Evolutionary conservation across 1,140 invertebrate genomes (phyloP), one percentile per base, ranked within the genome.

Genomic region (Ephestia elutella): DNA sequence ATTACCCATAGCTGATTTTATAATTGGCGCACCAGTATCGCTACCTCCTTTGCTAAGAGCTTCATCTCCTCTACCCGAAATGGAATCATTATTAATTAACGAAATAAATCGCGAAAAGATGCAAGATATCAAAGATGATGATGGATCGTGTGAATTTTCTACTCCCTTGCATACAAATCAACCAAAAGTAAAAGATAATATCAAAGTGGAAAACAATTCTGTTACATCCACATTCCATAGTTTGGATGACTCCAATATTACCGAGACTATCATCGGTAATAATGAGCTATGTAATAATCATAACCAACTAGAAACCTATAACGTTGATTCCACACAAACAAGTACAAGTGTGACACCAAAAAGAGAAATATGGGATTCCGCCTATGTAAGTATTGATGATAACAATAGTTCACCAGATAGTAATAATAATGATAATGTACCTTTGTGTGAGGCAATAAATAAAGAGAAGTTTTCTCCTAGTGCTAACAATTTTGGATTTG

Each of bases 371-470:
- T 87, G 87, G 82, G 89, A 90, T 71, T 90, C 89, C 18, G 89
- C 89, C 9, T 90, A 90, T 65, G 86, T 89, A 59, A 90, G 89
- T 71, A 90, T 90, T 44, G 89, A 90, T 59, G 89, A 90, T 54
- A 81, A 76, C 58, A 86, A 74, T 61, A 80, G 75, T 64, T 79
- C 79, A 13, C 79, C 84, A 21, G 86, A 88, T 60, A 80, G 54
- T 32, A 86, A 84, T 62, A 78, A 78, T 58, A 84, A 79, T 58
- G 82, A 78, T 57, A 78, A 69, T 60, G 67, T 54, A 56, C 57
- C 21, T 19, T 56, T 63, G 28, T 67, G 30, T 55, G 77, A 80
- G 21, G 55, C 60, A 49, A 35, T 70, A 56, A 67, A 70, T 59
- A 86, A 80, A 67, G 65, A 71, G 54, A 82, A 80, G 61, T 63